Evolutionary conservation across 2,888 invertebrate genomes (phyloP).

Genomic region (Drosophila neonasuta): DNA sequence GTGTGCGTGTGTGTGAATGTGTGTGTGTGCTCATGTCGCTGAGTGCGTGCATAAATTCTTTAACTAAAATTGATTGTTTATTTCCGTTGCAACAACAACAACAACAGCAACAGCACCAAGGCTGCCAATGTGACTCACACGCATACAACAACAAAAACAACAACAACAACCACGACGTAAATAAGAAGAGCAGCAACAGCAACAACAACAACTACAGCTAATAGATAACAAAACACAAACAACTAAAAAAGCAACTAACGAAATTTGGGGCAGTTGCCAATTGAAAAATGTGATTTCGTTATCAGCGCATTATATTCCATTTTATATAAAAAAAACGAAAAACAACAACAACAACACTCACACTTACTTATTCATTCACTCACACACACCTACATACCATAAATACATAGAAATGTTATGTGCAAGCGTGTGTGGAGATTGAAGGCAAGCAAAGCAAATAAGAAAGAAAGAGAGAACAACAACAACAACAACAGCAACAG

Average conservation of each 20-base stretch:
- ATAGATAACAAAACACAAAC: constrained; percentile 64
- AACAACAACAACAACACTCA: not conserved
- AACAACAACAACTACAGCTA: constrained; percentile 38
- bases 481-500: constrained; percentile 26
- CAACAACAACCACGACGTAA: constrained; percentile 22
- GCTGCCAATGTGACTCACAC: constrained; percentile 53
- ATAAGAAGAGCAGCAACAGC: constrained; percentile 29
- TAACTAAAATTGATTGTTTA: constrained; percentile 78
- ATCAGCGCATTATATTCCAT: constrained; percentile 58
- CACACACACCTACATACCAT: constrained; percentile 7
- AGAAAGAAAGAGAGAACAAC: constrained; percentile 21
- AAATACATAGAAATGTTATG: not conserved
- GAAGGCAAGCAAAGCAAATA: constrained; percentile 13
- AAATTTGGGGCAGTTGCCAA: constrained; percentile 76
- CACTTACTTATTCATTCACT: constrained; percentile 10
- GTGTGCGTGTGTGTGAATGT: constrained; percentile 7
- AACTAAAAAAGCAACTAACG: constrained; percentile 49
- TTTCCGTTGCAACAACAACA: constrained; percentile 65
- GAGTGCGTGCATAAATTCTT: constrained; percentile 70
- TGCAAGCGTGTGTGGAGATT: constrained; percentile 32
- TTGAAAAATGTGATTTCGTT: constrained; percentile 71
- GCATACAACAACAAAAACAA: constrained; percentile 29
- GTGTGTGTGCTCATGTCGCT: constrained; percentile 51
- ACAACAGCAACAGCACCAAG: constrained; percentile 36
- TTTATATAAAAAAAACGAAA: constrained; percentile 8